Base-by-base conservation (phyloP, 2,888 invertebrate species). In the Xestoiulus laeticollis region DNA sequence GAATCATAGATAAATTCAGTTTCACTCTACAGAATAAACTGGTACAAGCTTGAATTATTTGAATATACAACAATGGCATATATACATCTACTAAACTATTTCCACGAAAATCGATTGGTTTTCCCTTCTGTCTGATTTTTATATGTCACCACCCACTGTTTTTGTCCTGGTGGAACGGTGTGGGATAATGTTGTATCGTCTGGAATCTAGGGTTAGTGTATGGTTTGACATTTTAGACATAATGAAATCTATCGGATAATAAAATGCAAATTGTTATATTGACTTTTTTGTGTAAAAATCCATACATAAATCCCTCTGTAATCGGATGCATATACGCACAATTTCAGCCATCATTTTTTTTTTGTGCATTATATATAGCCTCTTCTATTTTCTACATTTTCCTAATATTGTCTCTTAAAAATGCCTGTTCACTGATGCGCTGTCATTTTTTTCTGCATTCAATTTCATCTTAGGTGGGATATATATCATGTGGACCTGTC, bases 251-350 rank as follows among this genome's bases (percentile, higher is more conserved):
- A 30, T 78, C 78, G 78, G 78, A 78, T 78, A 78, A 78, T 78
- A 78, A 78, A 78, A 78, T 78, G 78, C 78, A 78, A 78, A 78
- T 78, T 78, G 78, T 78, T 78, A 78, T 78, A 78, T 78, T 78
- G 78, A 78, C 78, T 78, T 78, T 78, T 78, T 78, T 32, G 78
- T 4, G 14, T 22, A 59, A 59, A 59, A 78, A 78, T 78, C 78
- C 78, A 26, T 26, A 26, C 16, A 30, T 30, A 30, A 78, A 78
- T 78, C 78, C 78, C 30, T 78, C 78, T 16, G 78, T 78, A 30
- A 78, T 78, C 78, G 78, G 78, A 78, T 78, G 78, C 78, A 78
- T 78, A 68, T 68, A 26, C 78, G 30, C 78, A 78, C 30, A 78
- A 32, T 78, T 78, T 78, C 30, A 30, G 26, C 78, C 30, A 30